These are phyloP conservation scores for Zonitis immaculata DNA, from an alignment of 2,888 invertebrate species.

Conservation along the genomic window DNA sequence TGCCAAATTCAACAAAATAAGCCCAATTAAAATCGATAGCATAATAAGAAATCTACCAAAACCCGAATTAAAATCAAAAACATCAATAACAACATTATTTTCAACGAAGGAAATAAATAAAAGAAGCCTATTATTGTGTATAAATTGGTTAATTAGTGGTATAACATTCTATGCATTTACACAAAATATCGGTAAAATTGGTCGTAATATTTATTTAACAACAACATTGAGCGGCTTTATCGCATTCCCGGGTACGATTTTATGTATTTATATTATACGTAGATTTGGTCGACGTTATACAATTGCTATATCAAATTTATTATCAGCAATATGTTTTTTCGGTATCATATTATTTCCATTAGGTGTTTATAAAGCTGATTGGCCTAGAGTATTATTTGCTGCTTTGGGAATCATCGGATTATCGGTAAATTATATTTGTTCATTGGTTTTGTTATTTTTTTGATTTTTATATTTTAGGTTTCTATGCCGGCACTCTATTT, in stretches of 20 bases:
- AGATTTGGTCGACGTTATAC: slow-evolving; percentile 53
- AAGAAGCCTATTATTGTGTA: slow-evolving; percentile 51
- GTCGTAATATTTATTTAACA: slow-evolving; percentile 53
- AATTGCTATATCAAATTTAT: slow-evolving; percentile 49
- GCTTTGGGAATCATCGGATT: slow-evolving; percentile 62
- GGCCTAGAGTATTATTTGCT: slow-evolving; percentile 56
- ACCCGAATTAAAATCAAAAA: not conserved
- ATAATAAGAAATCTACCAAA: slow-evolving; percentile 24
- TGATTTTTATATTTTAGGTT: slow-evolving; percentile 62
- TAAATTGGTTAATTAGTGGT: slow-evolving; percentile 58
- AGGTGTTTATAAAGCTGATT: slow-evolving; percentile 49
- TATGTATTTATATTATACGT: slow-evolving; percentile 52
- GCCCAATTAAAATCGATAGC: slow-evolving; percentile 22
- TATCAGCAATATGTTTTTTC: slow-evolving; percentile 52
- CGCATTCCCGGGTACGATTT: slow-evolving; percentile 53
- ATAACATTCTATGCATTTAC: slow-evolving; percentile 58
- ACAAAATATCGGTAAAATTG: slow-evolving; percentile 56
- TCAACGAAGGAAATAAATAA: slow-evolving; percentile 51
- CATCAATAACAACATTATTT: slow-evolving; percentile 49
- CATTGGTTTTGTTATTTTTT: no score
- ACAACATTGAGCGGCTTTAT: slow-evolving; percentile 54
- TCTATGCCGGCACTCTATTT: slow-evolving; percentile 61
- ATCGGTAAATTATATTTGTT: slow-evolving; percentile 54
- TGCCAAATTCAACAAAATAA: slow-evolving; percentile 38
- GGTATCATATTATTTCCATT: slow-evolving; percentile 52